phyloP scores from a whole-genome alignment of 1,140 invertebrate species.

The Fopius arisanus region DNA sequence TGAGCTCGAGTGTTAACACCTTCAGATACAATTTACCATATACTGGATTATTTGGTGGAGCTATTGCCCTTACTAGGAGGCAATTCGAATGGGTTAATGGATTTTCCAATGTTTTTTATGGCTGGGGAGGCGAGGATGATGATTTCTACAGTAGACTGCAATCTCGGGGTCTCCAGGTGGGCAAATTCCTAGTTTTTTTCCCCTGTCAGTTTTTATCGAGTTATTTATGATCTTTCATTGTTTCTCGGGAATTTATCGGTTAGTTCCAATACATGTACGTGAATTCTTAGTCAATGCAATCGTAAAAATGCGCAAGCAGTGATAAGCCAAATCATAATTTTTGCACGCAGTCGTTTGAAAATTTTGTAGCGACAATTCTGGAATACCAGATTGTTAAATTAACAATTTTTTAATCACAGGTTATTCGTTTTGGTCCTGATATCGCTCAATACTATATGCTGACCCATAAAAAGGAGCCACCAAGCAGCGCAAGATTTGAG shows the following conservation, averaged over 20 bases:
- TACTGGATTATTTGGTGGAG: conserved; percentile 77
- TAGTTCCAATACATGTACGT: too few relatives aligned
- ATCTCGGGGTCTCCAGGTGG: conserved; percentile 54
- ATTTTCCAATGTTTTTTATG: conserved; percentile 90
- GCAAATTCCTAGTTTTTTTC: conserved; percentile 21
- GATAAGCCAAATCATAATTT: too few relatives aligned
- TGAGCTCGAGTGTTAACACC: conserved; percentile 91
- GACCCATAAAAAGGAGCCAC: conserved; percentile 72
- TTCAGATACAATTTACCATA: conserved; percentile 83
- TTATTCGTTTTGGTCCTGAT: conserved; percentile 76
- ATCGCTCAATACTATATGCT: conserved; percentile 83
- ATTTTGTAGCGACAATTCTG: too few relatives aligned
- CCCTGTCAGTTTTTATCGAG: too few relatives aligned
- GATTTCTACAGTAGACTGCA: conserved; percentile 75
- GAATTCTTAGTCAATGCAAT: too few relatives aligned
- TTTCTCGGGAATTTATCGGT: too few relatives aligned
- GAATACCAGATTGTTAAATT: neutral
- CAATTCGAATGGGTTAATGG: conserved; percentile 87
- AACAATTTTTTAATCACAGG: conserved; percentile 50
- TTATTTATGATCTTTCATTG: too few relatives aligned
- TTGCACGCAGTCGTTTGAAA: too few relatives aligned
- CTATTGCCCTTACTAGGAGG: conserved; percentile 74
- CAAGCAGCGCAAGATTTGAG: conserved; percentile 68
- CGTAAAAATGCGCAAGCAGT: too few relatives aligned
- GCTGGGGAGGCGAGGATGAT: conserved; percentile 91